A percentile compares a stretch with the other conserved stretches of the same genome.
Evolutionary conservation across 2,113 vertebrate species (phyloP).

Genomic region (Leptobrachium leishanense): DNA sequence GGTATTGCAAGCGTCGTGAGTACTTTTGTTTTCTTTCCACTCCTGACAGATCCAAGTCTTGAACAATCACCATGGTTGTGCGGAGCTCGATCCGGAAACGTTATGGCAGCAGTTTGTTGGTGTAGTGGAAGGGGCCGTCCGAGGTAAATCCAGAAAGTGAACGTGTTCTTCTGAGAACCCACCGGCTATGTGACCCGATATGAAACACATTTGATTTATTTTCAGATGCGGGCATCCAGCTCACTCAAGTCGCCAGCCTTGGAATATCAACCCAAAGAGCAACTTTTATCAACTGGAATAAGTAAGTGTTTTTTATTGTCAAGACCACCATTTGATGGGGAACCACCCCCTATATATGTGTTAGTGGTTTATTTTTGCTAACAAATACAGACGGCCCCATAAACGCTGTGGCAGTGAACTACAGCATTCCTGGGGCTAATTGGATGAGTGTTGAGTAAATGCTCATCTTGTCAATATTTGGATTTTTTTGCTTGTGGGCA

Average conservation of each 20-base stretch:
- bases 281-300: slow-evolving; percentile 94
- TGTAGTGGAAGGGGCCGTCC: slow-evolving; percentile 84
- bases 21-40: slow-evolving; percentile 38
- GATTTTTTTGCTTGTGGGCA: no score
- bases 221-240: slow-evolving; percentile 82
- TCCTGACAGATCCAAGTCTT: slow-evolving; percentile 72
- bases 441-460: no score
- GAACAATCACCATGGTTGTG: slow-evolving; percentile 78
- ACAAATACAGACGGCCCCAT: no score
- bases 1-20: no score
- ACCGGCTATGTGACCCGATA: neutral
- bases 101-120: slow-evolving; percentile 82
- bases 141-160: slow-evolving; percentile 70
- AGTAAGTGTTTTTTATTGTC: slow-evolving; percentile 58
- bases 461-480: no score
- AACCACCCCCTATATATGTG: no score
- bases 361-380: no score
- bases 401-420: no score
- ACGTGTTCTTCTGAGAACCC: neutral
- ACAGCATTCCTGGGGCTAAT: no score
- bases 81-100: slow-evolving; percentile 89
- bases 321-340: no score
- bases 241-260: slow-evolving; percentile 82
- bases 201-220: neutral
- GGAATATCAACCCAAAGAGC: slow-evolving; percentile 90